Percentiles rank a stretch among this genome's conserved stretches.
phyloP scores from a whole-genome alignment of 2,113 vertebrate species.

The Cettia cetti region DNA sequence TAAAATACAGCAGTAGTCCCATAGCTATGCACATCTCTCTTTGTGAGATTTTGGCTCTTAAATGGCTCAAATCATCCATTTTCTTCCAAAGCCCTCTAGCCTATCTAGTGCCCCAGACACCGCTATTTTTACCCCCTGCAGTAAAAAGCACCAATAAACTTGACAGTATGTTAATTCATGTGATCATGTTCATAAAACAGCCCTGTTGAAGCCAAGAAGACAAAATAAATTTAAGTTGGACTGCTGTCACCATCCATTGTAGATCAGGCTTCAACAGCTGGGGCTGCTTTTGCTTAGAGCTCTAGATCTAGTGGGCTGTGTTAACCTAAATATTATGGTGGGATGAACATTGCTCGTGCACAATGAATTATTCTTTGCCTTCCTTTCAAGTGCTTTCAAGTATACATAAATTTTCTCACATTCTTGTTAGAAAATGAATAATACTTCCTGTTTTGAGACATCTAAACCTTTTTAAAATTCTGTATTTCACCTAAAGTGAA shows the following conservation, averaged over 20 bases:
- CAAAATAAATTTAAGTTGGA: not conserved
- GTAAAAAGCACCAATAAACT: not conserved
- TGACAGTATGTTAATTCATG: not conserved
- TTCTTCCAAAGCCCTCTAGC: not conserved
- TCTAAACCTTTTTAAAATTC: not conserved
- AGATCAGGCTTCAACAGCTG: not conserved
- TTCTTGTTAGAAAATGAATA: not conserved
- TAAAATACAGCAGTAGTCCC: not conserved
- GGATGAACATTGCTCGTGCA: not conserved
- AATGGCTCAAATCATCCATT: not conserved
- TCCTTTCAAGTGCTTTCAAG: not conserved
- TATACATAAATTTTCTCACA: not conserved
- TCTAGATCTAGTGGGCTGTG: not conserved
- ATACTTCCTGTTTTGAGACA: not conserved
- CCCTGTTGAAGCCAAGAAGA: not conserved
- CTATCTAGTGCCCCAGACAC: not conserved
- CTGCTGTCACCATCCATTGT: not conserved
- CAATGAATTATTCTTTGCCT: not conserved
- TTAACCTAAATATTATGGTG: slow-evolving; percentile 8
- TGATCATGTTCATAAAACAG: not conserved
- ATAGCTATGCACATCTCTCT: not conserved
- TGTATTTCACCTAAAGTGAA: not conserved
- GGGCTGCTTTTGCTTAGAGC: not conserved
- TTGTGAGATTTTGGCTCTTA: not conserved
- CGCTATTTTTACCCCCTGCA: not conserved